Evolutionary conservation across 2,113 vertebrate genomes (phyloP), one percentile per base, ranked within the genome.

Genomic region (Melanerpes aurifrons): DNA sequence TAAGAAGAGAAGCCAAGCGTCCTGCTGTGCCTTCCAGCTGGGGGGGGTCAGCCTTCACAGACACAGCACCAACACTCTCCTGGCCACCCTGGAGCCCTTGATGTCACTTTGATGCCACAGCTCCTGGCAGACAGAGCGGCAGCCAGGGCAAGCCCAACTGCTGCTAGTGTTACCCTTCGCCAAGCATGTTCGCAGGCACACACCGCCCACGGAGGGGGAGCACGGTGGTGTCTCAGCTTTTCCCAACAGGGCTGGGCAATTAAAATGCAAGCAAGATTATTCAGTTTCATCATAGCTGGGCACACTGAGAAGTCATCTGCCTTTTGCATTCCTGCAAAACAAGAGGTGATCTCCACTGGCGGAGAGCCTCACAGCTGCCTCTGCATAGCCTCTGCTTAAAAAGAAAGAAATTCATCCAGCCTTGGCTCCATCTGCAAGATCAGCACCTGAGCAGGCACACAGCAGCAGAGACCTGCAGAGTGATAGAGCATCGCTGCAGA

Each of bases 171-270:
- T 63, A 2, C 83, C 80, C 72, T 86, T 37, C 1, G 3, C 61
- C 3, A 3, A 35, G 43, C 0, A 0, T 12, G 28, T 47, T 72
- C 3, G 0, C 64, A 75, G 83, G 71, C 75, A 75, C 48, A 7
- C 58, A 12, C 32, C n/a, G 0, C 53, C 72, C 80, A 56, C 3
- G 0, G 61, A 22, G 28, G 16, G 29, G 83, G 77, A 45, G 43
- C 74, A 15, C 16, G 43, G 26, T 15, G 37, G 24, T 19, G 43
- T 26, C 47, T 17, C 83, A 77, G 70, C 62, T 76, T 67, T 61
- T 50, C 20, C 57, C 66, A 37, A 3, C 61, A 53, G 32, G 71
- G 48, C 43, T 47, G 28, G 76, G 28, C 70, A 86, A 54, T 59
- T 80, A 57, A 78, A 86, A 84, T 64, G 58, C 81, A 86, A 90